Conservation (phyloP, 1,140 invertebrate genomes). For the Tetraneura akinire region DNA sequence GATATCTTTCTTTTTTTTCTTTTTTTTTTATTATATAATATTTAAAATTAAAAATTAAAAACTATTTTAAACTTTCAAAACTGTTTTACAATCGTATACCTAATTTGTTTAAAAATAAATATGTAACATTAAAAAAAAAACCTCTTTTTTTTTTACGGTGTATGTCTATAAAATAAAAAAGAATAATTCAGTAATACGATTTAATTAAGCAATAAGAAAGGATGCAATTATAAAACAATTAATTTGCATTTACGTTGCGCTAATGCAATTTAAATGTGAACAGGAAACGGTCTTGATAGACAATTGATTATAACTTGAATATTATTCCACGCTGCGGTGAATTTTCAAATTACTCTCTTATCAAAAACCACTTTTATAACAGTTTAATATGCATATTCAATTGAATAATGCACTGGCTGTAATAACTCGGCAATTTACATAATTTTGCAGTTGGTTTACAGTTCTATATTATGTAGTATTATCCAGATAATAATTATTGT, state of each 20-base stretch:
- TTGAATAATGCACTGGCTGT: too few relatives aligned
- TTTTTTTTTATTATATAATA: too few relatives aligned
- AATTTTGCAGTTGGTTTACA: not conserved
- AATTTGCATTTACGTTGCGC: conserved; percentile 7
- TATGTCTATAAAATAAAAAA: too few relatives aligned
- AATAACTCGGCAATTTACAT: not conserved
- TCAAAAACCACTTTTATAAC: conserved; percentile 7
- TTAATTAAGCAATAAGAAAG: not conserved
- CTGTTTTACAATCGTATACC: too few relatives aligned
- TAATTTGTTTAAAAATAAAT: too few relatives aligned
- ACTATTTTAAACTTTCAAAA: too few relatives aligned
- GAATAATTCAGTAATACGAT: not conserved
- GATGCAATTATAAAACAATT: conserved; percentile 21
- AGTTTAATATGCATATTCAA: conserved; percentile 23
- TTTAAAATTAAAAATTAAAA: too few relatives aligned
- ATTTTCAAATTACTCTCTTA: conserved; percentile 1
- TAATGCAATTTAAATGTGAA: conserved; percentile 16
- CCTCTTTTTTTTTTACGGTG: too few relatives aligned
- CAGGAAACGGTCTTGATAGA: not conserved
- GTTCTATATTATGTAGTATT: too few relatives aligned
- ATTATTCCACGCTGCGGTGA: not conserved
- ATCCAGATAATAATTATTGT: too few relatives aligned
- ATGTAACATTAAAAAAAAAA: too few relatives aligned
- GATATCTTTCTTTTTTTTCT: too few relatives aligned
- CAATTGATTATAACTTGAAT: conserved; percentile 9